Evolutionary conservation across 1,140 invertebrate species (phyloP), one percentile per base, ranked within the genome.

Genomic region (Drosophila paulistorum): DNA sequence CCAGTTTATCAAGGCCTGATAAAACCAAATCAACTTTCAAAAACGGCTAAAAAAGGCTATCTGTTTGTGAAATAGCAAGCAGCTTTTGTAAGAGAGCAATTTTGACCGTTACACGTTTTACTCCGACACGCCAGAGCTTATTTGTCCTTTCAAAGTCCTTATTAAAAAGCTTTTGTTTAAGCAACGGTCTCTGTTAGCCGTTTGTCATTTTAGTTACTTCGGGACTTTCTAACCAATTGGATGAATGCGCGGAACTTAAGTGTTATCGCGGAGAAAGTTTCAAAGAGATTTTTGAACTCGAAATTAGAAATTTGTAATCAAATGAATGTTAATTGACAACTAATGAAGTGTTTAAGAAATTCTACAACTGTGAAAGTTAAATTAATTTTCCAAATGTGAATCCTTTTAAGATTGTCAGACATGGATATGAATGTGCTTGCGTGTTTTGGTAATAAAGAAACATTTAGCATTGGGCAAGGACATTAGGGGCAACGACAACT

Each of bases 401-500:
- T 63, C 30, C 30, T 35, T 65, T 33, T 39, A 23, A 9, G 41
- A 17, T 4, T 45, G 48, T 37, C 35, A 11, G 6, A 23, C 48
- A 48, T 68, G 55, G 65, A 54, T 39, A 42, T 57, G 61, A 41
- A 58, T 39, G 41, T 42, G 45, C 73, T 77, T 71, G 62, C 66
- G 55, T 45, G 71, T 75, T 64, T 60, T 70, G 39, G 70, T 63
- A 65, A 65, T 64, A 60, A 66, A 64, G 73, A 73, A 79, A 57
- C 41, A 63, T 63, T 70, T 67, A 65, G 55, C 68, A 58, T 58
- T 68, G 70, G 68, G 77, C 84, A 87, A 87, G 84, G 84, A 89
- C 84, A 89, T 75, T 75, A 80, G 80, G 83, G 84, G 87, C 83
- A 89, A 73, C 87, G 70, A n/a, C 30, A 71, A 64, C 72, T 59